Base-by-base conservation (phyloP, 2,797 vertebrate species). In the Notoglanidium macrostoma region DNA sequence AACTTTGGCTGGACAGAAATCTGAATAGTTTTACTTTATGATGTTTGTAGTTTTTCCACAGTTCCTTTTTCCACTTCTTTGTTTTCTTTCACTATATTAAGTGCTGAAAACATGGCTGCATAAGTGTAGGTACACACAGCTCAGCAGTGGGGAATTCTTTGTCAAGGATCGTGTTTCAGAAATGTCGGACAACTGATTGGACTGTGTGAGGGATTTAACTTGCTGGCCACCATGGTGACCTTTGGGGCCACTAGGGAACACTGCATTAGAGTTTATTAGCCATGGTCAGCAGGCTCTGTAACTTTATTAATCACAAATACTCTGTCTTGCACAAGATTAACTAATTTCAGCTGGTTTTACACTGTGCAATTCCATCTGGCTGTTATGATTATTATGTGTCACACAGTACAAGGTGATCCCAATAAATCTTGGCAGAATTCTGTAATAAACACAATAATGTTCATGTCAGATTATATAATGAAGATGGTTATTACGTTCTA, bases 111-210 rank as follows among this genome's bases (percentile, higher is more conserved):
- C 32, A 44, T 29, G 14, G 9, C 5, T 61, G 35, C 21, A 26
- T 44, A 80, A 15, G 35, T 61, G 35, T 61, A 44, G 35, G 78
- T 44, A 61, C 55, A 80, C 78, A 80, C 35, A 14, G 6, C 55
- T 61, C 35, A n/a, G 78, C 35, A 61, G 35, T 80, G 55, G 57
- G 21, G 9, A 80, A 80, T 80, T 80, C 57, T 80, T 80, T n/a
- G 21, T 40, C 35, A 14, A 26, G 32, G 35, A 61, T 80, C 55
- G n/a, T 61, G 35, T 80, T 80, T 59, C 55, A 80, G 55, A 61
- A 26, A 61, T 59, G 32, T 80, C 14, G 78, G 2, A 26, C 78
- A 26, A 15, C 35, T 80, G 55, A 80, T 40, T 80, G 32, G 32
- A 44, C 11, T n/a, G 15, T 61, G 32, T 61, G n/a, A 15, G 29